A percentile compares a stretch with the other conserved stretches of the same genome.
phyloP scores from a whole-genome alignment of 2,888 invertebrate species.

The Spilosoma lubricipeda region DNA sequence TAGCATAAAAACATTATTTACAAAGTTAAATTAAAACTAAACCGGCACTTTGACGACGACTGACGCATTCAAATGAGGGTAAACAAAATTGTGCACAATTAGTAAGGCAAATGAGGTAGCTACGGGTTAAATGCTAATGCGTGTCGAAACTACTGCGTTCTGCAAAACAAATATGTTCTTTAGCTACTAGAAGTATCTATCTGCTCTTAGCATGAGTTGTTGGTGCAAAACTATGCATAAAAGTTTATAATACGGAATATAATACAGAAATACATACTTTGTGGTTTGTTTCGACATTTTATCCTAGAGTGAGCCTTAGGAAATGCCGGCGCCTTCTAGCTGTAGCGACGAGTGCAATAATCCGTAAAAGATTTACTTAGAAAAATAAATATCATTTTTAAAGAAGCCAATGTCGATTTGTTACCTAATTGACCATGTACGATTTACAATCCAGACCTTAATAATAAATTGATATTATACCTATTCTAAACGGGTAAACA shows the following conservation, averaged over 20 bases:
- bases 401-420: background rate
- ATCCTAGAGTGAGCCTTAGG: too few species aligned
- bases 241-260: too few species aligned
- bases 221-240: background rate
- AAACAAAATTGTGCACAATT: constrained; percentile 57
- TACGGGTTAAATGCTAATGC: constrained; percentile 53
- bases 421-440: background rate
- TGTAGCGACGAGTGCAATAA: too few species aligned
- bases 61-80: constrained; percentile 51
- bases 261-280: too few species aligned
- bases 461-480: too few species aligned
- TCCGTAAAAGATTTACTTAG: too few species aligned
- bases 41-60: constrained; percentile 35
- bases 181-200: constrained; percentile 14
- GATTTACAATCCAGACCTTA: background rate
- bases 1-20: constrained; percentile 20
- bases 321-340: too few species aligned
- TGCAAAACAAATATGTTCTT: constrained; percentile 39
- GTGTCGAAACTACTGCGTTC: constrained; percentile 41
- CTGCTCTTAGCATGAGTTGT: background rate
- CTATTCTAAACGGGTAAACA: too few species aligned
- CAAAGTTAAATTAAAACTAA: constrained; percentile 48
- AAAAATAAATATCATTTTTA: too few species aligned
- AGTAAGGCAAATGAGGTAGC: constrained; percentile 54
- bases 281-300: too few species aligned